Percentiles rank a stretch among this genome's conserved stretches.
Evolutionary conservation across 2,113 vertebrate genomes (phyloP).

Genomic region (Petaurus breviceps): DNA sequence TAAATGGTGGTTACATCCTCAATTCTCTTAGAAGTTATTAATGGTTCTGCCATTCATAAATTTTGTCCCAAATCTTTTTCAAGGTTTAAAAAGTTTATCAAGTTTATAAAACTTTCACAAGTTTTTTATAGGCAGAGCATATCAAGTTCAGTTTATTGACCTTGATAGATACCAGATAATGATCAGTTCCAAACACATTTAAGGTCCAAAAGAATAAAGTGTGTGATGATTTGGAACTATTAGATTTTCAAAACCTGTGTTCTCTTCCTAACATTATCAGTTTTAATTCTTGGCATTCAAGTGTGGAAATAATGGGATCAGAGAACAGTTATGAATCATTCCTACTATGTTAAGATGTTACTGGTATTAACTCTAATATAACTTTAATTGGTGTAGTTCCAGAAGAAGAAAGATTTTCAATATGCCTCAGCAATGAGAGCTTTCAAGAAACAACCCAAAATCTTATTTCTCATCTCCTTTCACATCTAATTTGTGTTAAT

Average conservation of each 20-base stretch:
- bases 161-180: too few species aligned
- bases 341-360: neutral
- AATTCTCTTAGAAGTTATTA: neutral
- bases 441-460: slow-evolving; percentile 64
- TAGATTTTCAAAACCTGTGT: neutral
- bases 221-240: neutral
- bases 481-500: slow-evolving; percentile 72
- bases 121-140: neutral
- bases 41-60: neutral
- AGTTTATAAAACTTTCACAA: neutral
- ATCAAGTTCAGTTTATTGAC: neutral
- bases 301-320: slow-evolving; percentile 6
- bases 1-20: neutral
- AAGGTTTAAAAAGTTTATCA: too few species aligned
- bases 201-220: neutral
- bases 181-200: neutral
- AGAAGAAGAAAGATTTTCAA: slow-evolving; percentile 39
- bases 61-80: neutral
- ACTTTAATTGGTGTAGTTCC: slow-evolving; percentile 48
- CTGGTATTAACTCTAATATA: neutral
- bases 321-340: slow-evolving; percentile 4
- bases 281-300: neutral
- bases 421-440: slow-evolving; percentile 57
- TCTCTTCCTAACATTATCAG: neutral
- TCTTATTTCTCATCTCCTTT: slow-evolving; percentile 67